Percentiles rank a stretch among this genome's conserved stretches.
phyloP scores from a whole-genome alignment of 2,888 invertebrate species.

The Diploptera punctata region DNA sequence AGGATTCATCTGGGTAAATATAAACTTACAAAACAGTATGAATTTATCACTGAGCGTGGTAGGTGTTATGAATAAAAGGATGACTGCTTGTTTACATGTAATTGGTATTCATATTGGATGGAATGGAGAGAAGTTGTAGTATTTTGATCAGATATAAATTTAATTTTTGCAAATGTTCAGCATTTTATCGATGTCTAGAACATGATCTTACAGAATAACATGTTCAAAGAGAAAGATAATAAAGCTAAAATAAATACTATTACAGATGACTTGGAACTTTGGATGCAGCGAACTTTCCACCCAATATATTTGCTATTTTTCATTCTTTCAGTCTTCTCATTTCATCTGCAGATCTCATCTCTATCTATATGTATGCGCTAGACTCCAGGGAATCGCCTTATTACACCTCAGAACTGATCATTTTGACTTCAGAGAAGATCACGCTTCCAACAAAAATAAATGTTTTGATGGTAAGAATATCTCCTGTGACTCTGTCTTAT shows the following conservation, averaged over 20 bases:
- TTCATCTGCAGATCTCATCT: background rate
- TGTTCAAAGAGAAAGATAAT: background rate
- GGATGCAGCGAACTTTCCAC: background rate
- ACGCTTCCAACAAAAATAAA: background rate
- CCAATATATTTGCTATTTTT: background rate
- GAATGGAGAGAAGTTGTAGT: too few relatives aligned
- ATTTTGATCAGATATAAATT: too few relatives aligned
- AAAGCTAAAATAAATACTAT: background rate
- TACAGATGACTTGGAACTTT: background rate
- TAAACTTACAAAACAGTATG: too few relatives aligned
- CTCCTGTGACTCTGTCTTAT: background rate
- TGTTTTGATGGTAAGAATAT: background rate
- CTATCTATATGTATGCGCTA: background rate
- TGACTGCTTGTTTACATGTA: too few relatives aligned
- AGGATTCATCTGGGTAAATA: too few relatives aligned
- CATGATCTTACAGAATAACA: background rate
- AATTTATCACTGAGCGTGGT: too few relatives aligned
- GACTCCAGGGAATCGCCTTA: background rate
- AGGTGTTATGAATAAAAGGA: too few relatives aligned
- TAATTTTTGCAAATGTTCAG: too few relatives aligned
- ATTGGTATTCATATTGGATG: too few relatives aligned
- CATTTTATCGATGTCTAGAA: too few relatives aligned
- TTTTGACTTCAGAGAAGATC: background rate
- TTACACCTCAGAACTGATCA: background rate
- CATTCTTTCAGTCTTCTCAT: background rate